These are phyloP conservation scores for Agriopis marginaria DNA, from an alignment of 2,888 invertebrate species.

Conservation along the genomic window DNA sequence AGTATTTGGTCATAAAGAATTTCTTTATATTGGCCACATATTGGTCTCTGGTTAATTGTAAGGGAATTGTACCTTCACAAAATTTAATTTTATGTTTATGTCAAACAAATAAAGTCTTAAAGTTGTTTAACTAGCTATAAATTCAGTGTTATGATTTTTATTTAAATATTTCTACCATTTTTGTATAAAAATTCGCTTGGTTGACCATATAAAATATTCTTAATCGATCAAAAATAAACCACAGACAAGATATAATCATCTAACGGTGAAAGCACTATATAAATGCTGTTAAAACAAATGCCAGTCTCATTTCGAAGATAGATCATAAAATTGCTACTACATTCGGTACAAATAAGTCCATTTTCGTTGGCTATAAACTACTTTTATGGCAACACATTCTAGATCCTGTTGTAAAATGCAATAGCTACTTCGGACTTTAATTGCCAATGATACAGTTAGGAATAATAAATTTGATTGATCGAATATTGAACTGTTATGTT, in stretches of 20 bases:
- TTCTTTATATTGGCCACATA: no score
- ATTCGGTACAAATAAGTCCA: conserved; percentile 38
- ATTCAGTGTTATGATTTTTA: no score
- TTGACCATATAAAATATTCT: neutral
- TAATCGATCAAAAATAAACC: neutral
- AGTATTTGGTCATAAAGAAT: no score
- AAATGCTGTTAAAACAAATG: conserved; percentile 20
- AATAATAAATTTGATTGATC: conserved; percentile 32
- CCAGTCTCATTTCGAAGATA: conserved; percentile 33
- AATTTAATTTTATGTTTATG: no score
- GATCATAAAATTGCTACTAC: conserved; percentile 37
- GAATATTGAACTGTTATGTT: conserved; percentile 6
- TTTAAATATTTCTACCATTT: no score
- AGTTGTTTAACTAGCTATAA: no score
- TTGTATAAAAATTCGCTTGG: no score
- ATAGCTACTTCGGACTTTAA: conserved; percentile 41
- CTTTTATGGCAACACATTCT: conserved; percentile 42
- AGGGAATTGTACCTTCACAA: no score
- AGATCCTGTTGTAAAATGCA: conserved; percentile 41
- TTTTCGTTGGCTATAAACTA: conserved; percentile 43
- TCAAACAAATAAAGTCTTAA: no score
- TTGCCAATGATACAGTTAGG: conserved; percentile 39
- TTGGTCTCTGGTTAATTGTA: no score
- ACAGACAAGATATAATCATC: neutral
- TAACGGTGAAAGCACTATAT: conserved; percentile 9